Base-by-base conservation (phyloP, 2,888 invertebrate species). In the Thalpophila matura region DNA sequence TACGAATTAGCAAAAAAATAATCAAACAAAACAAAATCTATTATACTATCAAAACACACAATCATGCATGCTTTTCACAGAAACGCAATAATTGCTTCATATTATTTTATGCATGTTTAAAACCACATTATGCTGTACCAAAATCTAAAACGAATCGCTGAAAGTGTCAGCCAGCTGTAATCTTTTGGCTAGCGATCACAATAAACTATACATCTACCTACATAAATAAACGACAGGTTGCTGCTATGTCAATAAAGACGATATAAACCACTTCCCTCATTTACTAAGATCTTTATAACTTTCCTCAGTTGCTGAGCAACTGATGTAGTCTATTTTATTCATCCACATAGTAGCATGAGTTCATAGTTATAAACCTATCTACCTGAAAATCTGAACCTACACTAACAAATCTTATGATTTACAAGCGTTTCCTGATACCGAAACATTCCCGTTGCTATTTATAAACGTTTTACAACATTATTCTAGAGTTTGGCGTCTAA, bases 391-490 rank as follows among this genome's bases (percentile, higher is more conserved):
- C 57, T 60, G 45, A 60, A 76, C 47, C 35, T 58, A 70, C 40
- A 29, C 42, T 59, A 76, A 66, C 56, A 54, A 67, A 77, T 61
- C 40, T 37, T 64, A 70, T 79, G 55, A 75, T 74, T 74, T 67
- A 67, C 55, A 66, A 40, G 58, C 54, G 43, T 77, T 79, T 73
- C 64, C 66, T 63, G 64, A 54, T 72, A 55, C 43, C 45, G 53
- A 64, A 70, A 68, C 51, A 68, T 72, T 58, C 59, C 45, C 42
- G 54, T 33, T 37, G 59, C 69, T 78, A 76, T 78, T 73, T 64
- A 66, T 73, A 79, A 70, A 74, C 49, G 49, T 63, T 63, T 56
- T 57, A 72, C 65, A 80, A 60, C 70, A 73, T 65, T 59, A 72
- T 73, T 70, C 50, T 54, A 49, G 55, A 61, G 64, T 66, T 78